phyloP scores from a whole-genome alignment of 2,797 vertebrate species.

The Buceros bicornis region DNA sequence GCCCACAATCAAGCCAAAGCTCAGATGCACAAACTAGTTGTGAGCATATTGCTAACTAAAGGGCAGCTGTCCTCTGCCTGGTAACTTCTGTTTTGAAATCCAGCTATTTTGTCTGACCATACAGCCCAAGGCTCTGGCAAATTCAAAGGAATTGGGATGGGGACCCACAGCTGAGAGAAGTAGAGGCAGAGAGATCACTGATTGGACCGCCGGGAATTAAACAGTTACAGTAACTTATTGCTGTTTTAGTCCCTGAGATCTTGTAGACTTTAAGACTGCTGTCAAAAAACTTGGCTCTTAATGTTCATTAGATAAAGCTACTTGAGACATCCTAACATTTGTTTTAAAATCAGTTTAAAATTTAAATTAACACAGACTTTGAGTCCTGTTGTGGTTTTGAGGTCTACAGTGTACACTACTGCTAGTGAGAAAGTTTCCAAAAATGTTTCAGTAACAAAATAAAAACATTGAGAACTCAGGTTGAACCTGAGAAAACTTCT shows the following conservation, averaged over 20 bases:
- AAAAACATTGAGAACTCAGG: background rate
- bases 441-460: background rate
- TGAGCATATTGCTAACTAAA: background rate
- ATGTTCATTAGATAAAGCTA: background rate
- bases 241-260: background rate
- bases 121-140: background rate
- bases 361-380: background rate
- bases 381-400: background rate
- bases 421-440: background rate
- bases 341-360: background rate
- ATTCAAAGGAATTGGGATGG: background rate
- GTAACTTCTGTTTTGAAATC: background rate
- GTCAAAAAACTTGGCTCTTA: background rate
- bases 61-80: background rate
- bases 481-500: background rate
- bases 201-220: background rate
- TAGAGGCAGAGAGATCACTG: background rate
- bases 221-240: background rate
- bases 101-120: background rate
- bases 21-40: background rate
- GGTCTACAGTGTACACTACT: background rate
- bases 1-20: background rate
- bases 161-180: background rate
- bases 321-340: background rate
- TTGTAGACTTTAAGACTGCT: background rate